phyloP scores from a whole-genome alignment of 2,888 invertebrate genomes.

The Anagyrus pseudococci region DNA sequence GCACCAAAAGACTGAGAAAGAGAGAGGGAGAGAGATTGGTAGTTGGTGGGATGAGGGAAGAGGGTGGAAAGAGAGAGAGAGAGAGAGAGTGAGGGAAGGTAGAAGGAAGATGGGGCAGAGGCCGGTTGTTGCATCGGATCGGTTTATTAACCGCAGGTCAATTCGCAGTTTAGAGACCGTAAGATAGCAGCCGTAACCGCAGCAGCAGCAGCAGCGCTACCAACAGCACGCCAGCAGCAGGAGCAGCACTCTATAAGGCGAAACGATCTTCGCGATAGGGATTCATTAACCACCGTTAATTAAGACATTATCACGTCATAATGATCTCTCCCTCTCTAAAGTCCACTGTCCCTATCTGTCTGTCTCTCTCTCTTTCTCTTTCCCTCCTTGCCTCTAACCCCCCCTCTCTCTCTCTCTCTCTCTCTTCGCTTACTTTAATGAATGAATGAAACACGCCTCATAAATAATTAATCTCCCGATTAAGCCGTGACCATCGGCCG shows the following conservation, averaged over 20 bases:
- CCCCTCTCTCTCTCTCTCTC: not conserved
- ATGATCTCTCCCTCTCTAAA: constrained; percentile 53
- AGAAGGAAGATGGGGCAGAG: constrained; percentile 44
- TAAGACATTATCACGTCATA: constrained; percentile 63
- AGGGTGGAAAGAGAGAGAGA: no score
- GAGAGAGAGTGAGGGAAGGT: no score
- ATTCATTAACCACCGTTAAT: constrained; percentile 61
- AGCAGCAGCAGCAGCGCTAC: constrained; percentile 27
- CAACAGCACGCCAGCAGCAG: constrained; percentile 42
- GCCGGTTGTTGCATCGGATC: no score
- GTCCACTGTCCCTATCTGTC: no score
- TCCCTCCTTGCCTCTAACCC: no score
- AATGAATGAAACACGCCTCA: constrained; percentile 62
- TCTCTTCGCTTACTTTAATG: constrained; percentile 53
- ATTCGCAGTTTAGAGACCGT: constrained; percentile 54
- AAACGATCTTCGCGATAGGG: constrained; percentile 54
- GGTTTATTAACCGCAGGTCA: constrained; percentile 58
- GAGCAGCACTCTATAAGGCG: constrained; percentile 15
- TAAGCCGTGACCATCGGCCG: constrained; percentile 54
- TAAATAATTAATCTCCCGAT: constrained; percentile 61
- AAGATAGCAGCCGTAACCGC: constrained; percentile 33
- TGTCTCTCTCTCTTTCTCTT: not conserved
- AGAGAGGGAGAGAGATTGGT: not conserved
- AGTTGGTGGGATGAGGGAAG: no score
- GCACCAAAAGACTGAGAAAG: constrained; percentile 7